Base-by-base conservation (phyloP, 2,888 invertebrate genomes). In the Gortyna flavago region DNA sequence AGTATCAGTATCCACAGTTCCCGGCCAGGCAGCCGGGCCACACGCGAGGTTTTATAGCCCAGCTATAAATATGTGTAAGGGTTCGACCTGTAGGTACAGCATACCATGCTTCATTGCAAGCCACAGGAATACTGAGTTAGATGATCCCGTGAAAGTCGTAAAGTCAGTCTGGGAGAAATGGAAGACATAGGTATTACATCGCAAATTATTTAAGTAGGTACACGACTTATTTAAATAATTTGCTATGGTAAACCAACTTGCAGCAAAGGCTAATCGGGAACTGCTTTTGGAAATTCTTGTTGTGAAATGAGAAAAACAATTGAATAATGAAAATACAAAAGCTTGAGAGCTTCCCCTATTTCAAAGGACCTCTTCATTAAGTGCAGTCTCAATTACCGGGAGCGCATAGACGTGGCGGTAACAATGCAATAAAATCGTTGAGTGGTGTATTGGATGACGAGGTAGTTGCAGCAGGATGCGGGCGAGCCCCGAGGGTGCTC, bases 401-500 rank as follows among this genome's bases (percentile, higher is more conserved):
- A 81, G 79, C 81, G 71, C 83, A 85, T 81, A 75, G 77, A 75
- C 87, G 77, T 88, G 88, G 78, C 61, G 48, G 62, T 77, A 84
- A 87, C 89, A 88, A 84, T 81, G 81, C 82, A 80, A 79, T 87
- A 83, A 81, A 85, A 80, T 81, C 64, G 73, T 72, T 79, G 81
- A 89, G 88, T 88, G 84, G 79, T 81, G 82, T 88, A 85, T 88
- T 75, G 80, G 79, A 84, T 82, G 83, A 86, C 85, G 83, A 80
- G 73, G 84, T 89, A 89, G 86, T 88, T 86, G 83, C 82, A 83
- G 75, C 88, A 91, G 92, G 91, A 92, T 92, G 91, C 91, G 92
- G 92, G 92, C 73, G 65, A 59, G 54, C 67, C 76, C 48, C 78
- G 74, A 86, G 89, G 85, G 81, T 75, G 80, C 81, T 86, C 77